A percentile compares a stretch with the other conserved stretches of the same genome.
Conservation (phyloP, 2,888 invertebrate genomes). For the Octodonta nipae region DNA sequence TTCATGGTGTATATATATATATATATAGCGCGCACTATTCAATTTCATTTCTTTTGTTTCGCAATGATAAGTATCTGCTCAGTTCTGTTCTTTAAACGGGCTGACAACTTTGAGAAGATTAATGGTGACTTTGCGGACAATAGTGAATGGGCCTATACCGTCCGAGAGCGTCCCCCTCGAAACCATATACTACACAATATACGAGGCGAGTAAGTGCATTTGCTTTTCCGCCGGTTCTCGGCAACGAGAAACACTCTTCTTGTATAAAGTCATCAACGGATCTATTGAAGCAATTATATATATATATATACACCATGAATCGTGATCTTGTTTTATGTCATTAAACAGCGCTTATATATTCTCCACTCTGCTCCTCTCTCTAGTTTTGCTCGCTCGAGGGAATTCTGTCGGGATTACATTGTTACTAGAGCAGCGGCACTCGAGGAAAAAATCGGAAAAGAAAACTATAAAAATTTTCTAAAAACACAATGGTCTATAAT, state of each 20-base stretch:
- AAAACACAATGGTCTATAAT: too few relatives aligned
- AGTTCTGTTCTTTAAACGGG: slow-evolving; percentile 18
- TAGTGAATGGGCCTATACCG: slow-evolving; percentile 20
- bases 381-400: background rate
- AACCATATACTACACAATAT: slow-evolving; percentile 1
- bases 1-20: slow-evolving; percentile 17
- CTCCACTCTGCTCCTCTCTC: background rate
- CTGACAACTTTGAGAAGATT: slow-evolving; percentile 24
- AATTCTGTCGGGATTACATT: too few relatives aligned
- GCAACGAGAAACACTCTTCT: too few relatives aligned
- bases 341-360: slow-evolving; percentile 9
- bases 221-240: too few relatives aligned
- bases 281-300: too few relatives aligned
- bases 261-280: too few relatives aligned
- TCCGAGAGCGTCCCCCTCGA: slow-evolving; percentile 2
- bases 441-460: too few relatives aligned
- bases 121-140: slow-evolving; percentile 25
- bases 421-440: too few relatives aligned
- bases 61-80: slow-evolving; percentile 28
- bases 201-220: background rate
- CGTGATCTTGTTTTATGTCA: slow-evolving; percentile 16
- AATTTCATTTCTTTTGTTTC: slow-evolving; percentile 30
- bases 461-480: too few relatives aligned
- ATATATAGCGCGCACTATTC: slow-evolving; percentile 20
- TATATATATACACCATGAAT: slow-evolving; percentile 17